A percentile compares a stretch with the other conserved stretches of the same genome.
These are phyloP conservation scores for Tenthredo notha DNA, from an alignment of 2,888 invertebrate species.

Conservation along the genomic window DNA sequence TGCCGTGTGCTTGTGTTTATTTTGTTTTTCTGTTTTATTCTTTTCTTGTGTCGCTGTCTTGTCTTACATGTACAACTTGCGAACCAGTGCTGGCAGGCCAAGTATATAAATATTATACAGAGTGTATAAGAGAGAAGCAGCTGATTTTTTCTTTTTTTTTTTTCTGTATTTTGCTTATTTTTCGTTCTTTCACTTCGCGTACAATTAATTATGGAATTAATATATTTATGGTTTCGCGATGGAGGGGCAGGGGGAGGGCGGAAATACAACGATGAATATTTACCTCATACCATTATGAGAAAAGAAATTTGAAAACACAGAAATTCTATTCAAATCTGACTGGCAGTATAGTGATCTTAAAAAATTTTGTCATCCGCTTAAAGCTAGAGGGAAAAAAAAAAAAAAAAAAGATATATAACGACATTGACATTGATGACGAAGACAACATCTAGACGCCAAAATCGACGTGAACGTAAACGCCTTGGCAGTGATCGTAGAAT, in stretches of 20 bases:
- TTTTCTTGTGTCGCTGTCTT: background rate
- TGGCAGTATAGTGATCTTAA: conserved; percentile 35
- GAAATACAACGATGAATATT: background rate
- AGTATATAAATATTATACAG: background rate
- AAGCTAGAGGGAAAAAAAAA: background rate
- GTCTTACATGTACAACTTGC: background rate
- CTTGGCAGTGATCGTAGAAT: conserved; percentile 77
- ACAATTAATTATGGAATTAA: background rate
- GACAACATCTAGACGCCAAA: conserved; percentile 67
- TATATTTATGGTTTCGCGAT: background rate
- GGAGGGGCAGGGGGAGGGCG: background rate
- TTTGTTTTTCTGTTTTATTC: background rate
- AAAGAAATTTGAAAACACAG: background rate
- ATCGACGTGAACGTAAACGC: conserved; percentile 72
- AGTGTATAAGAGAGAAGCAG: background rate
- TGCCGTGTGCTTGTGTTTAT: conserved; percentile 23
- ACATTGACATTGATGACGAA: background rate
- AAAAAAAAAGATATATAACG: background rate
- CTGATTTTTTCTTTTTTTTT: background rate
- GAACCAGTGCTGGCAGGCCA: conserved; percentile 25
- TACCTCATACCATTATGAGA: background rate
- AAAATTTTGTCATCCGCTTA: background rate
- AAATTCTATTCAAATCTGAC: background rate
- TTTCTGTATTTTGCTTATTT: background rate
- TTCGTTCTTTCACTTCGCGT: background rate